Percentiles rank a stretch among this genome's conserved stretches.
Evolutionary conservation across 2,888 invertebrate species (phyloP).

Genomic region (Meteorus cinctellus): DNA sequence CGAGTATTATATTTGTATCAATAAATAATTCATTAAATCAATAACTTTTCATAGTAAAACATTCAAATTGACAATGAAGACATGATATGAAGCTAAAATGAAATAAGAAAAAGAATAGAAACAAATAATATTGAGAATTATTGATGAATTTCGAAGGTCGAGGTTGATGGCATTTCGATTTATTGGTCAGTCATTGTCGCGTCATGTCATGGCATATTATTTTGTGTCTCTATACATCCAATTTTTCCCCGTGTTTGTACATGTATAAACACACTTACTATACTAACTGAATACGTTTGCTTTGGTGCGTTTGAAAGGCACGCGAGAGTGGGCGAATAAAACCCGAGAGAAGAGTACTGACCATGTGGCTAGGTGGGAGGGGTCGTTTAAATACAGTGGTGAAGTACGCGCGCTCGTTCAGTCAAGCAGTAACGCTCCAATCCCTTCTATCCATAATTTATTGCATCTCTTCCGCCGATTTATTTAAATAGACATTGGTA

Average conservation of each 20-base stretch:
- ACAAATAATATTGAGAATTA: not conserved
- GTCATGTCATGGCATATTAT: not conserved
- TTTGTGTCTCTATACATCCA: not conserved
- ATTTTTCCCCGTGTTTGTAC: conserved; percentile 29
- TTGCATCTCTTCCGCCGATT: conserved; percentile 45
- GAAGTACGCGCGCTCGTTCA: conserved; percentile 71
- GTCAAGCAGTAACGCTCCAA: conserved; percentile 70
- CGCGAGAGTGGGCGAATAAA: conserved; percentile 38
- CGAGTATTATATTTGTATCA: not conserved
- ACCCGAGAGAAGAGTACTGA: conserved; percentile 28
- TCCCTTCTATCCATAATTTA: conserved; percentile 62
- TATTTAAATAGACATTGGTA: conserved; percentile 33
- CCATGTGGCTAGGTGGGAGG: conserved; percentile 64
- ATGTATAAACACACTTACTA: conserved; percentile 33
- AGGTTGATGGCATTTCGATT: conserved; percentile 6
- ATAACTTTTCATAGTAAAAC: not conserved
- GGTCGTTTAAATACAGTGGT: conserved; percentile 70
- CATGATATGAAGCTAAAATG: not conserved
- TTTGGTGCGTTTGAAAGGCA: conserved; percentile 40
- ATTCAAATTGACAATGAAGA: not conserved
- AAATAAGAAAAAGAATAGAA: not conserved
- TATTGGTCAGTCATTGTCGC: not conserved
- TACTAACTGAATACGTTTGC: conserved; percentile 24
- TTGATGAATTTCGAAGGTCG: not conserved
- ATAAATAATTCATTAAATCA: not conserved